phyloP scores from a whole-genome alignment of 2,888 invertebrate genomes.

The Pristionchus japonicus region DNA sequence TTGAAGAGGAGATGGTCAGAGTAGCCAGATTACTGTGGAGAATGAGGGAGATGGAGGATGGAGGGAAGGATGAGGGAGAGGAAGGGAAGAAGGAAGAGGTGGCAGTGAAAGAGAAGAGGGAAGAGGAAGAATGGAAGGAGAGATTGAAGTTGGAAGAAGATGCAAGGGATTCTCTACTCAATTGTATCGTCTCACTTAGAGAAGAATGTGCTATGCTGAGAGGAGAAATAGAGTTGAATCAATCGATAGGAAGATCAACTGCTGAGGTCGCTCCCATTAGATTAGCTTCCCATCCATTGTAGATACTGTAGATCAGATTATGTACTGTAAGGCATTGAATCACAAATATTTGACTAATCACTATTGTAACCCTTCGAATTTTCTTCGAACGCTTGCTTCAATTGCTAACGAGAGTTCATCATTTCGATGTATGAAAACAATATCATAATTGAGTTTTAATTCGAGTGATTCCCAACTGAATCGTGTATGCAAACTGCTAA shows the following conservation, averaged over 20 bases:
- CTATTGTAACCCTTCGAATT: background rate
- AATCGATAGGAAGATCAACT: background rate
- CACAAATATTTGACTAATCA: background rate
- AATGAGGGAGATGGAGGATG: background rate
- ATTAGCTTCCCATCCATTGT: constrained; percentile 9
- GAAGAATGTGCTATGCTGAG: constrained; percentile 63
- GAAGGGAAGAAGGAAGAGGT: background rate
- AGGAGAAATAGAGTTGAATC: constrained; percentile 60
- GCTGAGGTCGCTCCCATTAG: background rate
- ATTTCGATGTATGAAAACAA: background rate
- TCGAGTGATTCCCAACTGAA: background rate
- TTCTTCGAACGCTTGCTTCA: background rate
- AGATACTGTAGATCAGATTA: background rate
- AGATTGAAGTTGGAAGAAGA: constrained; percentile 56
- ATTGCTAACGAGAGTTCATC: background rate
- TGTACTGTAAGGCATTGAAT: background rate
- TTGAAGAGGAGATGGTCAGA: constrained; percentile 38
- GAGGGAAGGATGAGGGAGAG: background rate
- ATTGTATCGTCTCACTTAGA: constrained; percentile 61
- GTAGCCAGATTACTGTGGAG: constrained; percentile 24
- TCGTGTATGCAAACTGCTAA: background rate
- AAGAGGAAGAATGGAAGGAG: constrained; percentile 40
- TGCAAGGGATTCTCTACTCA: constrained; percentile 54
- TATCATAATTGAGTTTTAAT: background rate
- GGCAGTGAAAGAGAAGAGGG: background rate